These are phyloP conservation scores for Enoplosus armatus DNA, from an alignment of 2,797 vertebrate species.

Conservation along the genomic window DNA sequence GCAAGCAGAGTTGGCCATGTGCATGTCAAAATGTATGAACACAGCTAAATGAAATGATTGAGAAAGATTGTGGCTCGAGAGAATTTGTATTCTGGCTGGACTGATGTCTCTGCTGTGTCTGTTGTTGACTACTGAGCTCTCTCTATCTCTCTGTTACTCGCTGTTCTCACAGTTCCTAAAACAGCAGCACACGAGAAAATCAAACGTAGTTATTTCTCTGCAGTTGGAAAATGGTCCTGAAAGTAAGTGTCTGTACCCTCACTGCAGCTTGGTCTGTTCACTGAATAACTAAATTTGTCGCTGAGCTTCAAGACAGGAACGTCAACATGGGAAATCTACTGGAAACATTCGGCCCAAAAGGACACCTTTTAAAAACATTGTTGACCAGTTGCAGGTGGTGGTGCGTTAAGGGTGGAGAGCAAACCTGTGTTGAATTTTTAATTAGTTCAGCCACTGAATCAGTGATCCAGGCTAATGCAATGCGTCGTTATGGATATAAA, in stretches of 20 bases:
- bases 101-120: conserved; percentile 25
- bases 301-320: background rate
- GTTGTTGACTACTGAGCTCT: conserved; percentile 43
- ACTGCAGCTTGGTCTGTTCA: background rate
- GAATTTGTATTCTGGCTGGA: conserved; percentile 35
- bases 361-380: background rate
- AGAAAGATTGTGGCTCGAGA: conserved; percentile 43
- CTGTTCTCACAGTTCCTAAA: conserved; percentile 15
- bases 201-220: conserved; percentile 17
- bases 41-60: conserved; percentile 43
- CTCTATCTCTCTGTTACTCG: conserved; percentile 30
- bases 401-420: background rate
- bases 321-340: conserved; percentile 6
- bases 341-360: background rate
- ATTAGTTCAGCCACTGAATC: conserved; percentile 3
- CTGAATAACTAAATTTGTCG: conserved; percentile 12
- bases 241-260: conserved; percentile 17
- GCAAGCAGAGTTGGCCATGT: background rate
- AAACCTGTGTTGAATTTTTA: conserved; percentile 4
- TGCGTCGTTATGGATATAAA: background rate
- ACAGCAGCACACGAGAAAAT: conserved; percentile 29
- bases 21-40: conserved; percentile 52
- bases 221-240: conserved; percentile 8
- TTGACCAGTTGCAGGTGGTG: background rate
- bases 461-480: background rate